Evolutionary conservation across 2,113 vertebrate species (phyloP), one percentile per base, ranked within the genome.

Genomic region (Zingel zingel): DNA sequence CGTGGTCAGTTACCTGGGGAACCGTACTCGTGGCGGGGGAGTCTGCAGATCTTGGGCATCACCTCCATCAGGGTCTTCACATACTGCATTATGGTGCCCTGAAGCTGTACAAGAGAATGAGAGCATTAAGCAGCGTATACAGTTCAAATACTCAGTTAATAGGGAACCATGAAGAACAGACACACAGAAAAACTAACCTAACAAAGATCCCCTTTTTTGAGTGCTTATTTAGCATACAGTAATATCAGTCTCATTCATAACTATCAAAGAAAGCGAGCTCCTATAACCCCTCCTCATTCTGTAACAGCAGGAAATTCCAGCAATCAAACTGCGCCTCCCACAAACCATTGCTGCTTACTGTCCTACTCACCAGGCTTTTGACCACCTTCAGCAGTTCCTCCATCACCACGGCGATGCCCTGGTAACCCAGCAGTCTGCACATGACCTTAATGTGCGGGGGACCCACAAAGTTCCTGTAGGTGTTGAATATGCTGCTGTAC

Each of bases 41-140:
- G 91, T 66, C 98, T 95, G 82, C 98, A 99, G 74, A 99, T 99
- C 92, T 99, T 99, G 71, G 98, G 98, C 98, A 99, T 99, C 70
- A 99, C 98, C 91, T 99, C 98, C 69, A 99, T 99, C 86, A 99
- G 94, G 3, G 98, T 99, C 88, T 98, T 99, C 94, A 99, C 98
- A 0, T 99, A 99, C 94, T 99, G 98, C 88, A 99, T 96, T 74
- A 99, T 98, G 80, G 98, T 99, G 30, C 98, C 98, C 83, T 99
- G 98, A 43, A 99, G 96, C 98, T 99, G 86, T 27, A 2, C 10
- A 57, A 10, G 2, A 57, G 48, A 67, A 63, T 5, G 11, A 69
- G 23, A 64, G 1, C 3, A 6, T 30, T 36, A 51, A 13, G 21
- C 30, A 59, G 74, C 2, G 0, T 3, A 27, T 11, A 45, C 12